phyloP scores from a whole-genome alignment of 2,888 invertebrate genomes.

The Argyresthia albistria region DNA sequence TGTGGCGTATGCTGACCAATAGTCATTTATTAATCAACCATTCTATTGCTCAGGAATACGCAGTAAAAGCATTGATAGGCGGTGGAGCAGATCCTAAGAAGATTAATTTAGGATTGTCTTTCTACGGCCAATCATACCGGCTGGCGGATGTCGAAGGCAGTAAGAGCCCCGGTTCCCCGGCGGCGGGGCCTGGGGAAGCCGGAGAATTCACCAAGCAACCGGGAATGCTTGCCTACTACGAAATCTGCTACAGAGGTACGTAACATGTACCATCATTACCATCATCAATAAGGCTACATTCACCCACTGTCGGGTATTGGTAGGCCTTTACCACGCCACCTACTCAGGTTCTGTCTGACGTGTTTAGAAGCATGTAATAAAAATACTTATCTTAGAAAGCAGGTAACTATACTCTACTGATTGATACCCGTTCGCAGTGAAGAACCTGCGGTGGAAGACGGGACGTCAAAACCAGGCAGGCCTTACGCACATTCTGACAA shows the following conservation, averaged over 20 bases:
- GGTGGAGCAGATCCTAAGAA: conserved; percentile 85
- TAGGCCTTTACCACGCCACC: no score
- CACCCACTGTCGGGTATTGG: no score
- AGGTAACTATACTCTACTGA: no score
- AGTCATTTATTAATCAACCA: neutral
- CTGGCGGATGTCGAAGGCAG: conserved; percentile 56
- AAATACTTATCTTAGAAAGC: no score
- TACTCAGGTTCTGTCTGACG: no score
- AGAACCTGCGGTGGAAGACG: conserved; percentile 77
- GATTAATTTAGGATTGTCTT: conserved; percentile 84
- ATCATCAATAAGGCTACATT: no score
- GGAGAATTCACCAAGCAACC: conserved; percentile 89
- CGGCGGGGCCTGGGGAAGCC: conserved; percentile 82
- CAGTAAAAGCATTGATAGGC: conserved; percentile 81
- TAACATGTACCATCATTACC: no score
- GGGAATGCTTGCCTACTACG: conserved; percentile 90
- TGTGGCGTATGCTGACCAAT: neutral
- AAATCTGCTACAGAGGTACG: conserved; percentile 81
- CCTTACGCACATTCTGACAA: conserved; percentile 82
- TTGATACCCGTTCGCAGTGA: conserved; percentile 47
- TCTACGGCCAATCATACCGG: conserved; percentile 90
- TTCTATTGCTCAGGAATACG: conserved; percentile 75
- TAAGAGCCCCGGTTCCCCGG: conserved; percentile 72
- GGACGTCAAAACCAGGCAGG: conserved; percentile 75
- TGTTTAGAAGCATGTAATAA: no score